Percentiles rank a stretch among this genome's conserved stretches.
These are phyloP conservation scores for Agrotis ipsilon DNA, from an alignment of 2,888 invertebrate genomes.

Conservation along the genomic window DNA sequence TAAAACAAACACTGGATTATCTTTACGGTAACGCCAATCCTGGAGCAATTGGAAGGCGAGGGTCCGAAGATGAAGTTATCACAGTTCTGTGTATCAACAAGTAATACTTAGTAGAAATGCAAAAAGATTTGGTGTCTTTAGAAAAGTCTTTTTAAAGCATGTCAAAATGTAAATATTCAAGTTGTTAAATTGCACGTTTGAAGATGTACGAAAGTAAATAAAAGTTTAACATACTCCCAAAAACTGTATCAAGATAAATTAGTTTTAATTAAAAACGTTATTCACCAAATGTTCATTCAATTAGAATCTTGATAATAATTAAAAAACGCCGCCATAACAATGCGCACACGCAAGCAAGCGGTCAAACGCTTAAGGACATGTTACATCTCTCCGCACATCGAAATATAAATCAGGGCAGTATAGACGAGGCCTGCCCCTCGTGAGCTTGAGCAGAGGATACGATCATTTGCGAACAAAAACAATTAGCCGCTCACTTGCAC, in stretches of 20 bases:
- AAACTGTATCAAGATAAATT: slow-evolving; percentile 36
- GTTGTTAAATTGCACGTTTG: not conserved
- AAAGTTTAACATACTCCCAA: slow-evolving; percentile 11
- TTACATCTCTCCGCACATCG: slow-evolving; percentile 78
- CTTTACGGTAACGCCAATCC: slow-evolving; percentile 68
- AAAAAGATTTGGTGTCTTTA: not conserved
- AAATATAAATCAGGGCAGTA: slow-evolving; percentile 88
- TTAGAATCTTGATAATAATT: slow-evolving; percentile 58
- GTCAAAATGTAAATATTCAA: too few species aligned
- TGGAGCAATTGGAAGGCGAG: slow-evolving; percentile 46
- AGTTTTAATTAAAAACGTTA: slow-evolving; percentile 47
- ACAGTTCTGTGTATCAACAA: slow-evolving; percentile 7
- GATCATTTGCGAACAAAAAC: slow-evolving; percentile 83
- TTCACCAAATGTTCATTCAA: slow-evolving; percentile 45
- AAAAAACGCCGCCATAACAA: slow-evolving; percentile 48
- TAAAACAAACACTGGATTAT: slow-evolving; percentile 77
- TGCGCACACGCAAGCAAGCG: slow-evolving; percentile 66
- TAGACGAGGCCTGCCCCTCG: slow-evolving; percentile 79
- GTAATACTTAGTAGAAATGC: too few species aligned
- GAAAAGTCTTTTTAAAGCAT: not conserved
- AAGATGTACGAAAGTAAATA: not conserved
- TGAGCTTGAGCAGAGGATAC: slow-evolving; percentile 84
- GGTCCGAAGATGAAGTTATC: slow-evolving; percentile 10
- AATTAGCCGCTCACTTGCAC: slow-evolving; percentile 82
- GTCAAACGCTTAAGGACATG: slow-evolving; percentile 79